Base-by-base conservation (phyloP, 2,888 invertebrate genomes). In the Cataglyphis albicans region DNA sequence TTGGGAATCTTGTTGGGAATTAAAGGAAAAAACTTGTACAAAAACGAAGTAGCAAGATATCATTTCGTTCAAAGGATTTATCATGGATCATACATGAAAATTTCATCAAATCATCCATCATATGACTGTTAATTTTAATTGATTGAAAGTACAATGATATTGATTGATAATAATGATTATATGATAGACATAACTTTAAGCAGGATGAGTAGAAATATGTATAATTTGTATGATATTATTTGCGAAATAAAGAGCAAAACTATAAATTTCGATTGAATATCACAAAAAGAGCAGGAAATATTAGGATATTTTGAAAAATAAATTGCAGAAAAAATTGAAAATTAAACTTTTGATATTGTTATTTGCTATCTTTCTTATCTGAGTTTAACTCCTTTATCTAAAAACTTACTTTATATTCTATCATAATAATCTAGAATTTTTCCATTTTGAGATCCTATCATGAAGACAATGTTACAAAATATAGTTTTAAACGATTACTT, bases 1-100 rank as follows among this genome's bases (percentile, higher is more conserved):
- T 94, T 99, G 98, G 98, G 97, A 97, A 76, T 96, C 96, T 67
- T 97, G 97, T 92, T 97, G 97, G 97, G 97, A 97, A 90, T 92
- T 96, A 63, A 96, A 96, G 90, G 96, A 97, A 89, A 94, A 94
- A 89, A 93, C 94, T 1, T 95, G 94, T 76, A 92, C 91, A 55
- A 52, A 88, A 90, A 41, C 90, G 73, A 83, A 59, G n/a, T 59
- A 64, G 52, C 80, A 78, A 55, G 80, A 81, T 76, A 52, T 78
- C 5, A n/a, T 74, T 67, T 61, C 3, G 1, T 48, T 35, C n/a
- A 61, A 48, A 78, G 6, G 7, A 52, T 81, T 76, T 38, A 18
- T 76, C 29, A 70, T 32, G 3, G 5, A 65, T 72, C 38, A 70
- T 64, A 21, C 38, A 4, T 52, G 18, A 38, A 29, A n/a, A 70